These are phyloP conservation scores for Hydrolagus colliei DNA, from an alignment of 2,797 vertebrate genomes.

Conservation along the genomic window DNA sequence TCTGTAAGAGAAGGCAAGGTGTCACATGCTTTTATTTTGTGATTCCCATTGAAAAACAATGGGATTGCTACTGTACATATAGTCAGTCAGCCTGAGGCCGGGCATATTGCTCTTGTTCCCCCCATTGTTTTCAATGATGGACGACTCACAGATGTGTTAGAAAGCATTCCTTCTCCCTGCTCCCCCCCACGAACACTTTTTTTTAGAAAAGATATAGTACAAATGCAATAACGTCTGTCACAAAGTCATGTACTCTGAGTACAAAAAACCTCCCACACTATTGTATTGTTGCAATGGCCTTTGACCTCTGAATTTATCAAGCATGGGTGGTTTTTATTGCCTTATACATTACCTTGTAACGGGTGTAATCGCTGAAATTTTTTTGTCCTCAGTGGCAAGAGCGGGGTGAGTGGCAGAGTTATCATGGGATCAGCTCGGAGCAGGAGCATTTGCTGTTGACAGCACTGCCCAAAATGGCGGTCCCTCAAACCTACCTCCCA, in stretches of 20 bases:
- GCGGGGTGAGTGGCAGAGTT: not conserved
- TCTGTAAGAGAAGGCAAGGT: no score
- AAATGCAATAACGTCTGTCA: not conserved
- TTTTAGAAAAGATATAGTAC: not conserved
- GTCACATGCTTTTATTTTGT: not conserved
- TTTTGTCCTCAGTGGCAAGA: not conserved
- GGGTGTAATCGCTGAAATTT: not conserved
- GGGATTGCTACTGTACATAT: not conserved
- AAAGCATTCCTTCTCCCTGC: not conserved
- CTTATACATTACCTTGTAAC: not conserved
- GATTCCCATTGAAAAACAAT: not conserved
- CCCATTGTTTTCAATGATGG: slow-evolving; percentile 8
- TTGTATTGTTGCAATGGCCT: not conserved
- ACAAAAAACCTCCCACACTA: not conserved
- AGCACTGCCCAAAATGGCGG: not conserved
- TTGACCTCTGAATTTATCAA: not conserved
- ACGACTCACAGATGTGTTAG: not conserved
- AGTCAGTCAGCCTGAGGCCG: no score
- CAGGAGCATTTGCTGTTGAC: not conserved
- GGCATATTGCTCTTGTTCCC: not conserved
- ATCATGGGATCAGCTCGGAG: not conserved
- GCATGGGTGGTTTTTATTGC: not conserved
- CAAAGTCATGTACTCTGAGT: not conserved
- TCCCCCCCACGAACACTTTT: not conserved
- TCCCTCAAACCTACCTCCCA: no score